Base-by-base conservation (phyloP, 92 coral and sea anemone species). In the Muricea muricata region DNA sequence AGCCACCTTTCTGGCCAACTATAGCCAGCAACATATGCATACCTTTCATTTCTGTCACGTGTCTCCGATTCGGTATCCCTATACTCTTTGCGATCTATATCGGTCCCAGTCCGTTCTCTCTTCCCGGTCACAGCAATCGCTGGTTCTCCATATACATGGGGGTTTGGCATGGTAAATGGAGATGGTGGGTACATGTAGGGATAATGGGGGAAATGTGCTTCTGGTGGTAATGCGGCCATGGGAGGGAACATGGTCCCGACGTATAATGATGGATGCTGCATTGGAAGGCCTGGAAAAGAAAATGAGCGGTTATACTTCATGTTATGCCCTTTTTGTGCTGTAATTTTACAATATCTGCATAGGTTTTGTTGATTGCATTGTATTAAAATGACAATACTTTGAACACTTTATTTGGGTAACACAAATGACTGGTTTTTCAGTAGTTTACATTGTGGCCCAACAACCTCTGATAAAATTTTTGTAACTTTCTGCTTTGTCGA, bases 171-270 rank as follows among this genome's bases (percentile, higher is more conserved):
- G 32, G 65, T 24, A 26, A 75, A 75, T 2, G 61, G 65, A 63
- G 15, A 20, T 9, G 65, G 80, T 3, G 80, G 80, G 11, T 47
- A 50, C 65, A 47, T 29, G n/a, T 48, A 75, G 25, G 65, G 39
- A 23, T 63, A 63, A 63, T 75, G 52, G 24, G 78, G 78, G 60
- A 75, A 47, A 1, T 54, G 39, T 47, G 50, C 65, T 25, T 75
- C 80, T n/a, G 80, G 80, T n/a, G 80, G 80, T 25, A 75, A 40
- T 20, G n/a, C n/a, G n/a, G 65, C 41, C 65, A 75, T 47, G 0
- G n/a, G 80, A 52, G 80, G 80, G 41, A 75, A 75, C 65, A 75
- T 24, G 1, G 65, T 12, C 41, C 80, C 50, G 23, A 26, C 42
- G 45, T 48, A 75, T 2, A 75, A 14, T 54, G 24, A 12, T 17